These are phyloP conservation scores for Eulemur albifrons DNA, from an alignment of 2,797 vertebrate species.

Conservation along the genomic window DNA sequence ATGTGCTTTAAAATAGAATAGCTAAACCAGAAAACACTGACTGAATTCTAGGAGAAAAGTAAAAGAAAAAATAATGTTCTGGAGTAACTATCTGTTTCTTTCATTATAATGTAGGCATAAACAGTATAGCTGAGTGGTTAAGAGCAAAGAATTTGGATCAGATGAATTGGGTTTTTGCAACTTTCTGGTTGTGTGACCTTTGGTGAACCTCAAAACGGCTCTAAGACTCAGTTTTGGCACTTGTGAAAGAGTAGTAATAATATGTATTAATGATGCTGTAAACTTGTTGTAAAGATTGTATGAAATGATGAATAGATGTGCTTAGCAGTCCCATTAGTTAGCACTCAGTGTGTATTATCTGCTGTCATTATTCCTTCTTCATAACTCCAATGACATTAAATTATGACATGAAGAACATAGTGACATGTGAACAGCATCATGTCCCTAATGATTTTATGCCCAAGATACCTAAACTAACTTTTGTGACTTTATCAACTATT, in stretches of 20 bases:
- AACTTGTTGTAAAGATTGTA: not conserved
- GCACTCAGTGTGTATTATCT: not conserved
- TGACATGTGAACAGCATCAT: not conserved
- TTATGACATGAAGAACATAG: not conserved
- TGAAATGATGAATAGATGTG: not conserved
- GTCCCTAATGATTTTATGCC: not conserved
- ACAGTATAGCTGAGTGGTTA: not conserved
- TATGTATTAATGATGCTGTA: not conserved
- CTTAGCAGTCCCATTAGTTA: not conserved
- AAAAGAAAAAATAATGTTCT: not conserved
- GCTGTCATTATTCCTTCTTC: slow-evolving; percentile 17
- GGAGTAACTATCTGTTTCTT: not conserved
- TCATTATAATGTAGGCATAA: not conserved
- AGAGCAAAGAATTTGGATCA: not conserved
- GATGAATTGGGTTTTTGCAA: not conserved
- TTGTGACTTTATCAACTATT: slow-evolving; percentile 12
- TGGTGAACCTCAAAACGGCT: not conserved
- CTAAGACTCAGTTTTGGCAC: not conserved
- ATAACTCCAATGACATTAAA: not conserved
- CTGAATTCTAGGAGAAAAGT: not conserved
- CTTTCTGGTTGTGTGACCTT: not conserved
- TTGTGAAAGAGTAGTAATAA: not conserved
- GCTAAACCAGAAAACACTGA: not conserved
- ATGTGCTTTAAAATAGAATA: not conserved
- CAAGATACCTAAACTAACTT: slow-evolving; percentile 1